Evolutionary conservation across 2,888 invertebrate genomes (phyloP), one percentile per base, ranked within the genome.

Genomic region (Melitaea athalia): DNA sequence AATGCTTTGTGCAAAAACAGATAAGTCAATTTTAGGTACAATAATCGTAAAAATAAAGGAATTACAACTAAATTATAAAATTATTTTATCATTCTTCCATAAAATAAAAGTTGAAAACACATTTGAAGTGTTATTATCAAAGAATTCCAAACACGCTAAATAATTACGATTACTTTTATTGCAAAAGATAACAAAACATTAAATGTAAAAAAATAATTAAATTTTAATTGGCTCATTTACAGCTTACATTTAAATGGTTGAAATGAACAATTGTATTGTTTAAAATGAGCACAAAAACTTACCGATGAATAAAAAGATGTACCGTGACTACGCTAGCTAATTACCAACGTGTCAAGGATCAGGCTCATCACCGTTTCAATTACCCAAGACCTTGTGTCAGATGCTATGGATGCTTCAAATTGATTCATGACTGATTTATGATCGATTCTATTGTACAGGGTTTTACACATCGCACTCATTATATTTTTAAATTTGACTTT

Each of bases 271-370:
- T 49, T 14, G n/a, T 49, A 49, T 49, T n/a, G 47, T 33, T 31
- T 55, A 55, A 3, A 63, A 53, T 45, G 47, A 15, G 15, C 31
- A 14, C 47, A 43, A 24, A n/a, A 64, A 47, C 63, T 12, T 33
- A n/a, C 43, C 24, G 50, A 57, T 61, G 67, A 66, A 55, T 47
- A 55, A 60, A 53, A 67, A 38, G 47, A 55, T 67, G n/a, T 38
- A 49, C 12, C 52, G 24, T 14, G 53, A 69, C 66, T 66, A 66
- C 63, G 63, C 50, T 52, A 47, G 69, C 59, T 62, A 69, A 69
- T 66, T 66, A 59, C 52, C 59, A 63, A 47, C 59, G 66, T 69
- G 69, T 69, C 69, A 69, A 69, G 69, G 69, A 69, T 69, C 66
- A 60, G 59, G 47, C 53, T 66, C 66, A 66, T 69, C 63, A 63